These are phyloP conservation scores for Saccopteryx leptura DNA, from an alignment of 2,113 vertebrate genomes.

Conservation along the genomic window DNA sequence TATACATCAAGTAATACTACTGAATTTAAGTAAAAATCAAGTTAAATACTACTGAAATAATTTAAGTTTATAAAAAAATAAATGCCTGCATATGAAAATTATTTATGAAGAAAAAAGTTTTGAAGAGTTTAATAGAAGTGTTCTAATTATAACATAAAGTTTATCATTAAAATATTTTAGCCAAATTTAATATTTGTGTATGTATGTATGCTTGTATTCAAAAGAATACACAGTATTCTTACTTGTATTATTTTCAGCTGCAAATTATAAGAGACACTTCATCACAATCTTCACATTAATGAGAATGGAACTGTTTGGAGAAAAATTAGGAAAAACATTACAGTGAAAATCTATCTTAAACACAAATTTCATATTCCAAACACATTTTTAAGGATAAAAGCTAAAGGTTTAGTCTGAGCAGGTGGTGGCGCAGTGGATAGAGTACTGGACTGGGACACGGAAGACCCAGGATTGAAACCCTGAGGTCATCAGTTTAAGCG, in stretches of 20 bases:
- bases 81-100: not conserved
- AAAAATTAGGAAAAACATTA: not conserved
- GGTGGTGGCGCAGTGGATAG: too few species aligned
- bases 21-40: not conserved
- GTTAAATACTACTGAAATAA: not conserved
- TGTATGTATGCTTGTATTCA: not conserved
- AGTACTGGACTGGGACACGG: too few species aligned
- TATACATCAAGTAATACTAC: not conserved
- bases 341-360: not conserved
- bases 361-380: not conserved
- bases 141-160: not conserved
- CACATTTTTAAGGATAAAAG: not conserved
- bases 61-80: not conserved
- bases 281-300: not conserved
- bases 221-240: not conserved
- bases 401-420: not conserved
- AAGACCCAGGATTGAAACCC: too few species aligned
- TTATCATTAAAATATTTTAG: constrained; percentile 13
- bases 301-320: not conserved
- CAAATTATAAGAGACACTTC: not conserved
- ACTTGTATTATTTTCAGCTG: not conserved
- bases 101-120: not conserved
- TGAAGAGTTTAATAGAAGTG: not conserved
- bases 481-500: too few species aligned
- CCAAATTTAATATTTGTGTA: not conserved